phyloP scores from a whole-genome alignment of 2,888 invertebrate species.

The Pasiphila rectangulata region DNA sequence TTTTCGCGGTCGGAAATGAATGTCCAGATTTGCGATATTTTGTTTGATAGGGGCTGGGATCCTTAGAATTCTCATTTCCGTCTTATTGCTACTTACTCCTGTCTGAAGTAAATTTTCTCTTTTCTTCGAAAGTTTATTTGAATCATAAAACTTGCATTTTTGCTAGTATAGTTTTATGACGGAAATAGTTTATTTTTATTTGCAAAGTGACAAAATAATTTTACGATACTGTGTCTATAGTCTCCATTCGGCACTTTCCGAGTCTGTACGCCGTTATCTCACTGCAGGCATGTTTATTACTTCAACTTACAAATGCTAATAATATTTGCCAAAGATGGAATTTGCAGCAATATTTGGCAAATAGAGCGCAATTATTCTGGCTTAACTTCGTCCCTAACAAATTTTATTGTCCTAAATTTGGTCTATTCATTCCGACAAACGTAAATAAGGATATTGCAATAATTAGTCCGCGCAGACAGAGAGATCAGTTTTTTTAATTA shows the following conservation, averaged over 20 bases:
- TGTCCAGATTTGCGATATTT: constrained; percentile 29
- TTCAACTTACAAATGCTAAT: constrained; percentile 26
- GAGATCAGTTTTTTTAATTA: too few species aligned
- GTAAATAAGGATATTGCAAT: constrained; percentile 33
- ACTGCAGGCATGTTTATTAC: constrained; percentile 31
- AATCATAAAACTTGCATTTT: neutral
- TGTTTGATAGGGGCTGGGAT: constrained; percentile 15
- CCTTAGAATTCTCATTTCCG: constrained; percentile 22
- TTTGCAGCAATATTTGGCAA: constrained; percentile 34
- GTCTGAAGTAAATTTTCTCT: neutral
- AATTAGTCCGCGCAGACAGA: constrained; percentile 21
- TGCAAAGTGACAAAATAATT: constrained; percentile 38
- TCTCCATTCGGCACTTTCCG: constrained; percentile 29
- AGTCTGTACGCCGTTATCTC: constrained; percentile 39
- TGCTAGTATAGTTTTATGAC: constrained; percentile 10
- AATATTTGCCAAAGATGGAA: constrained; percentile 26
- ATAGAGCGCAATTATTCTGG: constrained; percentile 28
- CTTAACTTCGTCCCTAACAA: constrained; percentile 27
- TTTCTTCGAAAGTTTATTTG: neutral
- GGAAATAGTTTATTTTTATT: constrained; percentile 35
- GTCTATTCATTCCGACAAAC: constrained; percentile 38
- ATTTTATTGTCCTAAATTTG: constrained; percentile 42
- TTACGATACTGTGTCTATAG: constrained; percentile 37
- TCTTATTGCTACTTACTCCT: constrained; percentile 14
- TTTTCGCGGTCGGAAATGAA: constrained; percentile 30